Percentiles rank a stretch among this genome's conserved stretches.
Conservation (phyloP, 2,797 vertebrate species). For the Chaenodraco wilsoni region DNA sequence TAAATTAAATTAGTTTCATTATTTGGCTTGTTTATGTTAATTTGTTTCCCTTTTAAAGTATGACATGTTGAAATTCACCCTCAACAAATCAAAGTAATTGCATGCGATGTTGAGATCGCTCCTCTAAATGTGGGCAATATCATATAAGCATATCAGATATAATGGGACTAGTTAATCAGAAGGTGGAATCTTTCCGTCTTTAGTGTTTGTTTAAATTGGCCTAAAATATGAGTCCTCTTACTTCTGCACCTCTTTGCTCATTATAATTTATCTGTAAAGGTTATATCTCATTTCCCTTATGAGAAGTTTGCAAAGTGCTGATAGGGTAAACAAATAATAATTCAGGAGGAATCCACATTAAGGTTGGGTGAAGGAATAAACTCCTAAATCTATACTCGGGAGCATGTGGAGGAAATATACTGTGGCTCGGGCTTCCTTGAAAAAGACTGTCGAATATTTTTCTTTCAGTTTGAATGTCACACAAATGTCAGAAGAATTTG, state of each 20-base stretch:
- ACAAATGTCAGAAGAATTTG: constrained; percentile 8
- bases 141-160: not conserved
- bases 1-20: not conserved
- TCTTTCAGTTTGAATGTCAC: constrained; percentile 19
- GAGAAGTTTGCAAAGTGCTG: constrained; percentile 51
- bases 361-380: constrained; percentile 17
- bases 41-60: not conserved
- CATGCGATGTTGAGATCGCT: constrained; percentile 4
- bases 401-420: constrained; percentile 13
- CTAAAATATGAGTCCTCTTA: constrained; percentile 26
- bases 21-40: constrained; percentile 2
- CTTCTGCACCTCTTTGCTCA: constrained; percentile 33
- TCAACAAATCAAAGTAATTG: constrained; percentile 24
- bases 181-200: constrained; percentile 25
- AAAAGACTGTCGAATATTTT: not conserved
- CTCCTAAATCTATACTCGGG: constrained; percentile 5
- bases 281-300: constrained; percentile 55
- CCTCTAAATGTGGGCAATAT: constrained; percentile 12
- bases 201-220: constrained; percentile 48
- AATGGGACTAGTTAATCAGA: constrained; percentile 23
- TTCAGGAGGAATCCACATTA: constrained; percentile 31
- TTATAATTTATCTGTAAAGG: constrained; percentile 60
- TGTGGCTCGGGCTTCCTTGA: not conserved
- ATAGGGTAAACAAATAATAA: constrained; percentile 19
- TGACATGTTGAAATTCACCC: not conserved